These are phyloP conservation scores for Engraulis encrasicolus DNA, from an alignment of 2,113 vertebrate species.

Conservation along the genomic window DNA sequence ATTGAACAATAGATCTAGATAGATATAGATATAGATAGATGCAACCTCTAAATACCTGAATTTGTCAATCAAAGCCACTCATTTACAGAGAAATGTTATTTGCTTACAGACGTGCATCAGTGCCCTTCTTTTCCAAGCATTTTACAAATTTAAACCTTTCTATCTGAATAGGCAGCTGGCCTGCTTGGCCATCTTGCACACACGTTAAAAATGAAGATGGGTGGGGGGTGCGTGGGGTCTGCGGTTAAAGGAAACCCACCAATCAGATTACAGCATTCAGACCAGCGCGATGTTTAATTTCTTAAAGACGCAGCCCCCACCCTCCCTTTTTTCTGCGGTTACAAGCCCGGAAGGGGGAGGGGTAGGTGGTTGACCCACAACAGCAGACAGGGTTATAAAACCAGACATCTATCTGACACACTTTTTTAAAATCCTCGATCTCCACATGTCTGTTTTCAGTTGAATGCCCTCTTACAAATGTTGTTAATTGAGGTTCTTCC, in stretches of 20 bases:
- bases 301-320: constrained; percentile 35
- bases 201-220: no score
- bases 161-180: neutral
- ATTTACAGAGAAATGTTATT: neutral
- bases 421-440: neutral
- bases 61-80: no score
- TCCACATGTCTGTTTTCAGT: neutral
- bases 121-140: neutral
- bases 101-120: neutral
- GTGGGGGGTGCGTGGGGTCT: neutral
- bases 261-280: constrained; percentile 27
- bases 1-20: no score
- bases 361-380: constrained; percentile 18
- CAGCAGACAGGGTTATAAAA: constrained; percentile 15
- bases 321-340: constrained; percentile 15
- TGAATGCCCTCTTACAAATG: neutral
- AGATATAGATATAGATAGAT: no score
- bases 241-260: neutral
- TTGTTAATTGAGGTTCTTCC: neutral
- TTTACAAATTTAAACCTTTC: neutral
- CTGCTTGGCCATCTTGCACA: neutral
- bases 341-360: constrained; percentile 10
- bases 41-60: no score
- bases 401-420: constrained; percentile 12
- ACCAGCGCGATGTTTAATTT: constrained; percentile 40